Evolutionary conservation across 1,140 invertebrate genomes (phyloP).

Genomic region (Anthonomus grandis): DNA sequence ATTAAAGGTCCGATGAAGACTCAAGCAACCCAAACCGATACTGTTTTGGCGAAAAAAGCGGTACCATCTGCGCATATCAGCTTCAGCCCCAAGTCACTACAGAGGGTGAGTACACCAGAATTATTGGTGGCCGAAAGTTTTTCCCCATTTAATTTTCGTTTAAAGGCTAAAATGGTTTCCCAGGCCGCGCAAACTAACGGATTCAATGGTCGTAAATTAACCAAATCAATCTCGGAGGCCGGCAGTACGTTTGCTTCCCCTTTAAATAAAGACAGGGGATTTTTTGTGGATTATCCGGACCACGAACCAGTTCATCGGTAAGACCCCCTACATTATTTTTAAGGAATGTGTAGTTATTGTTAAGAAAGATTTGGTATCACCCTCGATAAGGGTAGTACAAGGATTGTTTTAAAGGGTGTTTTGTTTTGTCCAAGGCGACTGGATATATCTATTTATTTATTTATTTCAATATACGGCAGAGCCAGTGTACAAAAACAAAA

Average conservation of each 20-base stretch:
- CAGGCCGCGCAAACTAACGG: conserved; percentile 87
- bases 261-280: conserved; percentile 35
- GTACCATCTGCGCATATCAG: conserved; percentile 69
- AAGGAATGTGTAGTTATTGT: background rate
- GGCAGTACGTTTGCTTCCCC: conserved; percentile 55
- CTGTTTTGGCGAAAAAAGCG: conserved; percentile 63
- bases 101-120: conserved; percentile 53
- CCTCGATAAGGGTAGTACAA: too few relatives aligned
- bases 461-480: too few relatives aligned
- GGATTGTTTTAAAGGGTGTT: too few relatives aligned
- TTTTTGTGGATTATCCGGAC: conserved; percentile 45
- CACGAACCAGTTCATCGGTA: conserved; percentile 68
- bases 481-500: too few relatives aligned
- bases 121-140: background rate
- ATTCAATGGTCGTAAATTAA: conserved; percentile 66
- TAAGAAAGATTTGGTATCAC: too few relatives aligned
- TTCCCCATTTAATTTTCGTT: conserved; percentile 2
- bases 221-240: conserved; percentile 81
- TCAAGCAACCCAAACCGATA: conserved; percentile 89
- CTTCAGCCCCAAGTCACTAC: conserved; percentile 64
- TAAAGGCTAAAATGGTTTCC: conserved; percentile 78
- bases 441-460: too few relatives aligned
- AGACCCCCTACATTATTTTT: background rate
- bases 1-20: conserved; percentile 85
- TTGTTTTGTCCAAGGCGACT: too few relatives aligned